Evolutionary conservation across 1,140 invertebrate genomes (phyloP).

Genomic region (Ptiloglossa arizonensis): DNA sequence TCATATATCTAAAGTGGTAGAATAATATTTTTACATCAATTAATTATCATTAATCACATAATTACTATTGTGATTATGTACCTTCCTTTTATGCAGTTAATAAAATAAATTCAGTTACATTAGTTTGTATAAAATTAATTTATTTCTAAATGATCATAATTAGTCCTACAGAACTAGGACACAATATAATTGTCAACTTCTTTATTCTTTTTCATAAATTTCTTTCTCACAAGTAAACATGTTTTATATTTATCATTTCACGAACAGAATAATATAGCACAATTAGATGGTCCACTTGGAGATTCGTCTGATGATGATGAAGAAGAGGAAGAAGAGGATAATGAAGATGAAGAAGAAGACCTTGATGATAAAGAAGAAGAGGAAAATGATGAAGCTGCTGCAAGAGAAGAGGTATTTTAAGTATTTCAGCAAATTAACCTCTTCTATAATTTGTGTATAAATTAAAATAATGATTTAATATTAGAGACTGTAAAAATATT

Average conservation of each 20-base stretch:
- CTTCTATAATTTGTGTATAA: not conserved
- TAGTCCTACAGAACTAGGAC: too few species aligned
- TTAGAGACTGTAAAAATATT: too few species aligned
- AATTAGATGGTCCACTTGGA: constrained; percentile 87
- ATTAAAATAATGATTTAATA: constrained; percentile 5
- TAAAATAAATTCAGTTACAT: too few species aligned
- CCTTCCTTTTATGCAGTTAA: too few species aligned
- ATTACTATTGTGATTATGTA: too few species aligned
- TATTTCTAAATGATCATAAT: too few species aligned
- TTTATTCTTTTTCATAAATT: too few species aligned
- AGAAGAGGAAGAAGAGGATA: constrained; percentile 89
- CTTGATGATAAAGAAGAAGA: constrained; percentile 89
- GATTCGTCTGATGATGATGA: constrained; percentile 91
- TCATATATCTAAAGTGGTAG: too few species aligned
- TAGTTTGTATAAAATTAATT: constrained; percentile 1
- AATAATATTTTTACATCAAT: too few species aligned
- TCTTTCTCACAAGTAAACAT: too few species aligned
- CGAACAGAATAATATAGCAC: constrained; percentile 78
- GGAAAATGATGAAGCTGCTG: constrained; percentile 84
- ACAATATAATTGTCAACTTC: too few species aligned
- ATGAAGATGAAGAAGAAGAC: constrained; percentile 87
- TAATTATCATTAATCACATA: too few species aligned
- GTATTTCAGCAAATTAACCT: constrained; percentile 10
- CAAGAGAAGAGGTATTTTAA: constrained; percentile 82
- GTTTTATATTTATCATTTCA: constrained; percentile 32